Evolutionary conservation across 2,888 invertebrate species (phyloP).

Genomic region (Diadegma fenestrale): DNA sequence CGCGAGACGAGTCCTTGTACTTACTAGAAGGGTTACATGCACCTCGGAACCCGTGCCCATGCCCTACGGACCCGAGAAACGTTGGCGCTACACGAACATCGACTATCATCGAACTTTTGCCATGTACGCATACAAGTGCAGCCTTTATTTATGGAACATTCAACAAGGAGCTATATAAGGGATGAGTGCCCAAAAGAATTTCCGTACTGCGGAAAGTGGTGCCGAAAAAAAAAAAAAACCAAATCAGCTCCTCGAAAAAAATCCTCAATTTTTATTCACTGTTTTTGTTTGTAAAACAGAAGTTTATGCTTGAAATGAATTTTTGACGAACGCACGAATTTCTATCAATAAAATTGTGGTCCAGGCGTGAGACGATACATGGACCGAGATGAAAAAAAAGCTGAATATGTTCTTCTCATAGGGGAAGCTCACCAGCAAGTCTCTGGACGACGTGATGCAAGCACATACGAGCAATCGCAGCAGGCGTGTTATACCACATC

Average conservation of each 20-base stretch:
- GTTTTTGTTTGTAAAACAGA: neutral
- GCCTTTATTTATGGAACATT: neutral
- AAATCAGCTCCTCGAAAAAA: neutral
- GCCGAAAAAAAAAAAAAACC: neutral
- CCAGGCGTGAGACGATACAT: conserved; percentile 19
- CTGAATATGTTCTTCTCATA: neutral
- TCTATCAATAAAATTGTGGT: neutral
- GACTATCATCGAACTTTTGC: conserved; percentile 36
- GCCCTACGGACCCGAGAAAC: conserved; percentile 28
- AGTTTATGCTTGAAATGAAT: neutral
- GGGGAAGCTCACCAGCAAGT: neutral
- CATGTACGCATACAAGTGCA: neutral
- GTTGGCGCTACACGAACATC: conserved; percentile 50
- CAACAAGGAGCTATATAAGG: neutral
- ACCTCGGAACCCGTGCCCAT: neutral
- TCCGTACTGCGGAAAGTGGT: neutral
- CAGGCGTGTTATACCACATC: conserved; percentile 28
- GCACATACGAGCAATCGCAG: conserved; percentile 2
- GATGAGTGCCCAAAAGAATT: neutral
- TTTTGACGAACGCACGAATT: no score
- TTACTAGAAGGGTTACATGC: conserved; percentile 57
- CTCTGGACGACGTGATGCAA: neutral
- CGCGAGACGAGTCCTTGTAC: conserved; percentile 60
- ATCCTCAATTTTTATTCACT: neutral
- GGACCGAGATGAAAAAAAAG: neutral